Evolutionary conservation across 1,140 invertebrate genomes (phyloP), one percentile per base, ranked within the genome.

Genomic region (Brachionus paranguensis): DNA sequence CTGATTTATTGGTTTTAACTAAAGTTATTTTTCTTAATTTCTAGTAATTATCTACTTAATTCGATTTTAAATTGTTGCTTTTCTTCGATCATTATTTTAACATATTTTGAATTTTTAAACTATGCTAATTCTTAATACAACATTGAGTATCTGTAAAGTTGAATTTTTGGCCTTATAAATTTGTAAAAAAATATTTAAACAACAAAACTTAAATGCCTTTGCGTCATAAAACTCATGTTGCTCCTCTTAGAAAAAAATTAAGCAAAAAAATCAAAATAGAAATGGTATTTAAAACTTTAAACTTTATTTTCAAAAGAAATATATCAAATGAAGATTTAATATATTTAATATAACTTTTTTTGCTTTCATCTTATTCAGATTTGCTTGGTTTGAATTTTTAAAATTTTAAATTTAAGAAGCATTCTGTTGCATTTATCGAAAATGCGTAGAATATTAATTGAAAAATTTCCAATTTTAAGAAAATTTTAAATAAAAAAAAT

Each of bases 31-130:
- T 41, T 68, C n/a, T 41, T 41, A 68, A 68, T 68, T 33, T 17
- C 65, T 24, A 12, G 68, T 72, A 72, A 72, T 72, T 72, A 72
- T 72, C 68, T 72, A 72, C 68, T 72, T 72, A 72, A 72, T 72
- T 72, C 68, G 20, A 72, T 72, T 72, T 72, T 72, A 72, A 72
- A 72, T 72, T 43, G 33, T 72, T 72, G 33, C 37, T 43, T 65
- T 65, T 68, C 17, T 41, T 41, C n/a, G 33, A 41, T 43, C 41
- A 72, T 72, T 72, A 72, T 72, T 72, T 72, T 17, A 45, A 72
- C 68, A 72, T 72, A 72, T 72, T 72, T 72, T 43, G 17, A 72
- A 41, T 72, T 72, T 72, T 72, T 43, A 43, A 20, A n/a, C 65
- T 33, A 37, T 68, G 27, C 12, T 68, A 14, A 41, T 68, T 33